Evolutionary conservation across 2,888 invertebrate species (phyloP).

Genomic region (Leucoma salicis): DNA sequence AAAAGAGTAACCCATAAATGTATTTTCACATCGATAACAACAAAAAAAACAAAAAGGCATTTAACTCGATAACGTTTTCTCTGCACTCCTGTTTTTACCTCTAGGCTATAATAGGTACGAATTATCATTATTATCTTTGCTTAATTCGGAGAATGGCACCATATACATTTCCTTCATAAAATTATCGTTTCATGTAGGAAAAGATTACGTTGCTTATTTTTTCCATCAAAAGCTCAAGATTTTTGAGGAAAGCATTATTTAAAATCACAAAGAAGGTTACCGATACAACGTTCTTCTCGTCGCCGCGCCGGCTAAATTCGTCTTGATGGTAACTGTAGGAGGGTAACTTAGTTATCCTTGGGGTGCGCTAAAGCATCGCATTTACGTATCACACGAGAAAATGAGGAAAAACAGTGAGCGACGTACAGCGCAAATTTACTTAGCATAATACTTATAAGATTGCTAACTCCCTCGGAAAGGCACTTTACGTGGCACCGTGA

Average conservation of each 20-base stretch:
- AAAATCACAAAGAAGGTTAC: constrained; percentile 28
- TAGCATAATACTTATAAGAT: constrained; percentile 44
- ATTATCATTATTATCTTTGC: too few relatives aligned
- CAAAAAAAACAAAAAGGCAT: too few relatives aligned
- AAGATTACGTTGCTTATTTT: constrained; percentile 6
- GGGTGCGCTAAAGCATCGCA: constrained; percentile 38
- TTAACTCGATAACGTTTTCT: too few relatives aligned
- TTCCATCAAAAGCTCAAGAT: constrained; percentile 16
- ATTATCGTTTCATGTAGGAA: too few relatives aligned
- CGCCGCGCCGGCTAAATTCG: constrained; percentile 29
- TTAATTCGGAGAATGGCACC: too few relatives aligned
- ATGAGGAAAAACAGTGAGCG: constrained; percentile 37
- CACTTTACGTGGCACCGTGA: constrained; percentile 23
- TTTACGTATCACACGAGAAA: constrained; percentile 37
- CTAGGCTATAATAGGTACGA: too few relatives aligned
- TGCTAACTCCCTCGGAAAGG: constrained; percentile 38
- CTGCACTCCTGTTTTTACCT: too few relatives aligned
- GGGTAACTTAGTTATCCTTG: constrained; percentile 47
- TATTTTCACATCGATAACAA: too few relatives aligned
- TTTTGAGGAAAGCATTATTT: constrained; percentile 29
- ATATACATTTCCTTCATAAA: too few relatives aligned
- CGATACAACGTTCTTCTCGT: constrained; percentile 25
- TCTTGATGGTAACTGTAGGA: constrained; percentile 25
- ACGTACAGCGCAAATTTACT: constrained; percentile 41
- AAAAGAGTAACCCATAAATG: too few relatives aligned